Evolutionary conservation across 2,797 vertebrate genomes (phyloP).

Genomic region (Florisuga fusca): DNA sequence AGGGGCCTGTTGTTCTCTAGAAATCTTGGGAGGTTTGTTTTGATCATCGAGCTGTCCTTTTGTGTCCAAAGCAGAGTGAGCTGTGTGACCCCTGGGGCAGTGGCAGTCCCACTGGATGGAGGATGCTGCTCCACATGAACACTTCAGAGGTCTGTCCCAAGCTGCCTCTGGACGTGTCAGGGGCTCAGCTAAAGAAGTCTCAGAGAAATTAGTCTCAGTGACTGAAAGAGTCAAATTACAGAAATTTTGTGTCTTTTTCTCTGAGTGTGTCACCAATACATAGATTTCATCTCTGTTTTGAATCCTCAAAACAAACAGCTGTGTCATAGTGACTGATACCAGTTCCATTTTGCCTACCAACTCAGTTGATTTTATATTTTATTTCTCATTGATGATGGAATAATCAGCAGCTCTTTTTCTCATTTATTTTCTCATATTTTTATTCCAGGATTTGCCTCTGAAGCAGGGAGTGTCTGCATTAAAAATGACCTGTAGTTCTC

Average conservation of each 20-base stretch:
- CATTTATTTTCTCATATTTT: slow-evolving; percentile 99
- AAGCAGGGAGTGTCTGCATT: slow-evolving; percentile 99
- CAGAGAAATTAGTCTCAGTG: neutral
- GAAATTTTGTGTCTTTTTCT: neutral
- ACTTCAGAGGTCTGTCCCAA: neutral
- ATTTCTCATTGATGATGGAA: slow-evolving; percentile 87
- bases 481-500: slow-evolving; percentile 99
- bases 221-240: neutral
- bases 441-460: slow-evolving; percentile 99
- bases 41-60: neutral
- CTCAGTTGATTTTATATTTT: slow-evolving; percentile 81
- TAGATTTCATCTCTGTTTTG: slow-evolving; percentile 12
- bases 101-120: neutral
- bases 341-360: slow-evolving; percentile 84
- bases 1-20: neutral
- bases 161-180: neutral
- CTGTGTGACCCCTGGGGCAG: neutral
- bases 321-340: slow-evolving; percentile 71
- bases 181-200: neutral
- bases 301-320: slow-evolving; percentile 37
- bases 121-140: neutral
- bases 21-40: slow-evolving; percentile 12
- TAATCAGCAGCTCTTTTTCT: slow-evolving; percentile 98
- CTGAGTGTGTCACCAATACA: neutral
- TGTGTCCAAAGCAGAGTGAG: neutral